Evolutionary conservation across 2,888 invertebrate species (phyloP).

Genomic region (Nomada ferruginata): DNA sequence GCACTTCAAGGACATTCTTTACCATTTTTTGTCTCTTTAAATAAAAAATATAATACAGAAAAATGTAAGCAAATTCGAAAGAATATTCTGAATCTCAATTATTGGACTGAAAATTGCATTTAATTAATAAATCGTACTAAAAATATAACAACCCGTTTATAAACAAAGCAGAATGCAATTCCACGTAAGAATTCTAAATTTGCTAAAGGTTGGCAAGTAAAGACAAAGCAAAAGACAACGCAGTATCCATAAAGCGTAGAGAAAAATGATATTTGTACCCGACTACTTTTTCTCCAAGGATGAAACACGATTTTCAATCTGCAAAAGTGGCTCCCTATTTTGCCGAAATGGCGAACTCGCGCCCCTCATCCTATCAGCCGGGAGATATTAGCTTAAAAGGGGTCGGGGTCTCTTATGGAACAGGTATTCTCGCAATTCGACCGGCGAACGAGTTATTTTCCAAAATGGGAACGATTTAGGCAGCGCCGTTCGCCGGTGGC

Average conservation of each 20-base stretch:
- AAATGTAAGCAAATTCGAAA: too few species aligned
- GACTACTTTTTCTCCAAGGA: conserved; percentile 20
- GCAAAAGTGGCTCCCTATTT: conserved; percentile 41
- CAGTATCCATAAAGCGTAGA: conserved; percentile 6
- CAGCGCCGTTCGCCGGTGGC: background rate
- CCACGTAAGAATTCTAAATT: background rate
- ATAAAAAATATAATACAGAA: too few species aligned
- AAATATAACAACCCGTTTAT: too few species aligned
- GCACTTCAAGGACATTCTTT: background rate
- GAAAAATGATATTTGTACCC: conserved; percentile 45
- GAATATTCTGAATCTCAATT: too few species aligned
- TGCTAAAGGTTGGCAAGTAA: background rate
- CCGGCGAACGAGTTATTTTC: background rate
- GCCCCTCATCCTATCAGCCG: conserved; percentile 29
- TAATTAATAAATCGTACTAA: too few species aligned
- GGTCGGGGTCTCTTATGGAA: conserved; percentile 16
- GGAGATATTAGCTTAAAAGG: conserved; percentile 46
- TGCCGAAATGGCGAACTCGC: conserved; percentile 13
- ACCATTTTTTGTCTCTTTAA: too few species aligned
- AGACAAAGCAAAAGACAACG: background rate
- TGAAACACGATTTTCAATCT: conserved; percentile 53
- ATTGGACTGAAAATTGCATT: too few species aligned
- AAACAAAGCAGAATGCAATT: too few species aligned
- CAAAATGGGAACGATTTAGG: background rate
- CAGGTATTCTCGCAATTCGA: background rate